Conservation (phyloP, 2,888 invertebrate species). For the Melanotus villosus region DNA sequence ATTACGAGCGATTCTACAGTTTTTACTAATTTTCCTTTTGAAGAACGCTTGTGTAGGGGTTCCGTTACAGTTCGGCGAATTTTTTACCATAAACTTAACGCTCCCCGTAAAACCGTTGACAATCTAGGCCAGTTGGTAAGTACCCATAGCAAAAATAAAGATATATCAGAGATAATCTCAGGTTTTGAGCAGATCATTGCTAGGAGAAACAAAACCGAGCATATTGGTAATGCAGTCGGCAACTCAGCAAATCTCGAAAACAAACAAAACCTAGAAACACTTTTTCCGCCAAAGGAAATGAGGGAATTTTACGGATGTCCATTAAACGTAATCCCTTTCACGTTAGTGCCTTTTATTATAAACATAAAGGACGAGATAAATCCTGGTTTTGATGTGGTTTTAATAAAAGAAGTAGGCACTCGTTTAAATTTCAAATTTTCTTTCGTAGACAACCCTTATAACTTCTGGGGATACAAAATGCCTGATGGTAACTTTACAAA, state of each 20-base stretch:
- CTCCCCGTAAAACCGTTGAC: too few species aligned
- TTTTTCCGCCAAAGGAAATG: background rate
- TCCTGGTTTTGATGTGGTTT: conserved; percentile 52
- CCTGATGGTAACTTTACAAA: conserved; percentile 67
- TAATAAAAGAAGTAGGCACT: conserved; percentile 44
- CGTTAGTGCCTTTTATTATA: conserved; percentile 50
- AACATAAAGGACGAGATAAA: conserved; percentile 36
- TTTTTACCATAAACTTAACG: background rate
- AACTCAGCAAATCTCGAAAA: too few species aligned
- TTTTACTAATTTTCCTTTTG: background rate
- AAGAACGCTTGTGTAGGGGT: background rate
- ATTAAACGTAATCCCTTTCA: conserved; percentile 42
- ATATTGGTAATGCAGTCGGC: too few species aligned
- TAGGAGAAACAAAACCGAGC: too few species aligned
- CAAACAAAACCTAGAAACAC: too few species aligned
- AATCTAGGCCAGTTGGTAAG: too few species aligned
- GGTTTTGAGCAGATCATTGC: too few species aligned
- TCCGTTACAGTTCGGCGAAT: background rate
- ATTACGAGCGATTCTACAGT: background rate
- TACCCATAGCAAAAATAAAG: too few species aligned
- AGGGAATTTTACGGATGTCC: conserved; percentile 57
- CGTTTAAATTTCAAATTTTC: conserved; percentile 48
- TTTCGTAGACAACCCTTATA: conserved; percentile 31
- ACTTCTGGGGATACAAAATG: conserved; percentile 53
- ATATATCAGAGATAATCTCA: too few species aligned